A percentile compares a stretch with the other conserved stretches of the same genome.
These are phyloP conservation scores for Belonocnema kinseyi DNA, from an alignment of 1,140 invertebrate species.

Conservation along the genomic window DNA sequence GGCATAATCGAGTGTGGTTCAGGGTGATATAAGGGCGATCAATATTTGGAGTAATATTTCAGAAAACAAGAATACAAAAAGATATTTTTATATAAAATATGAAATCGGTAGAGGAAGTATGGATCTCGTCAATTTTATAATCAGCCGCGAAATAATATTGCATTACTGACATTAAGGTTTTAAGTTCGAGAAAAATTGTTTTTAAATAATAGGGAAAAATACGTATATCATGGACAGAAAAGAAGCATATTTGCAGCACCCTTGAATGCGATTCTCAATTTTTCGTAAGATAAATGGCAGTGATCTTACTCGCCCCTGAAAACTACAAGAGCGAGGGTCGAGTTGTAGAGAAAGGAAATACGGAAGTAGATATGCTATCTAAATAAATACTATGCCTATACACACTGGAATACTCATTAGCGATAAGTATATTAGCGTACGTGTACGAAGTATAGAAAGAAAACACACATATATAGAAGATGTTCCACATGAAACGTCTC, in stretches of 20 bases:
- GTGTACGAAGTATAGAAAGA: slow-evolving; percentile 41
- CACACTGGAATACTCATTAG: slow-evolving; percentile 67
- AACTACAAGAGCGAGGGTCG: slow-evolving; percentile 45
- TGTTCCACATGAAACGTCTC: neutral
- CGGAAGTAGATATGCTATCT: slow-evolving; percentile 54
- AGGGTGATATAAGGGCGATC: too few species aligned
- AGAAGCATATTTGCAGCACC: neutral
- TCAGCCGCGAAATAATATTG: too few species aligned
- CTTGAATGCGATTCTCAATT: neutral
- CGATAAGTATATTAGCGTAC: slow-evolving; percentile 51
- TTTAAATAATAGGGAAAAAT: neutral
- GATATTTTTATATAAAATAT: neutral
- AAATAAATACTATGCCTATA: slow-evolving; percentile 72
- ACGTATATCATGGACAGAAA: neutral
- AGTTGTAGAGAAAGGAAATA: slow-evolving; percentile 50
- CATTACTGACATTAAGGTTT: neutral
- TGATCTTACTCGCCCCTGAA: slow-evolving; percentile 38
- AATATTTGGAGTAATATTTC: too few species aligned
- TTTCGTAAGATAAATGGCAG: slow-evolving; percentile 42
- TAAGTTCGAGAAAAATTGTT: neutral
- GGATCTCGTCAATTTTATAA: too few species aligned
- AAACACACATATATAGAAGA: slow-evolving; percentile 42
- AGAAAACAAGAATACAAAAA: neutral
- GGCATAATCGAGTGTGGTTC: neutral
- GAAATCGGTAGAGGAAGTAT: too few species aligned